These are phyloP conservation scores for Cacoxenus indagator DNA, from an alignment of 2,888 invertebrate genomes.

Conservation along the genomic window DNA sequence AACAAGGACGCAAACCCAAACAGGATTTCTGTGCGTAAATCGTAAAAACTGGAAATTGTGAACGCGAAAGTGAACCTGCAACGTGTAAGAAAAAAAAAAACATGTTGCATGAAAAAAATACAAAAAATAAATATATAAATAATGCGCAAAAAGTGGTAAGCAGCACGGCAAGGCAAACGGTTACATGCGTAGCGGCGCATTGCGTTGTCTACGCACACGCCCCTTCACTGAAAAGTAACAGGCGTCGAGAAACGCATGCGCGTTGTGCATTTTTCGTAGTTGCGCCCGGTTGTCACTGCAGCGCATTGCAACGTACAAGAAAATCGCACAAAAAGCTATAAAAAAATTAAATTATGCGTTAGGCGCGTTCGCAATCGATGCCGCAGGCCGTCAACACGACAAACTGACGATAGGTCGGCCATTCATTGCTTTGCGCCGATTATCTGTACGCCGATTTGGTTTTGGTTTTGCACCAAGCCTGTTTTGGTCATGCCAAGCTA, in stretches of 20 bases:
- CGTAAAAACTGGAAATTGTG: conserved; percentile 95
- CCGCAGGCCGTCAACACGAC: conserved; percentile 23
- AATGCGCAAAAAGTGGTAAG: conserved; percentile 15
- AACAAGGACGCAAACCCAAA: conserved; percentile 89
- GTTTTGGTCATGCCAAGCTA: conserved; percentile 40
- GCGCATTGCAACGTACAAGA: conserved; percentile 35
- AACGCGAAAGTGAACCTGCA: conserved; percentile 89
- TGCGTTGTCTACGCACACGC: conserved; percentile 55
- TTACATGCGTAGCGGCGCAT: conserved; percentile 44
- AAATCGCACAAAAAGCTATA: conserved; percentile 24
- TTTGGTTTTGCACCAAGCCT: no score
- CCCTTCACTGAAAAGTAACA: conserved; percentile 61
- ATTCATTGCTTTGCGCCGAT: conserved; percentile 20
- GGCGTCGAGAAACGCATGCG: conserved; percentile 59
- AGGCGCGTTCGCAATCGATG: conserved; percentile 30
- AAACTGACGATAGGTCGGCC: conserved; percentile 33
- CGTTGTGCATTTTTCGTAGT: background rate
- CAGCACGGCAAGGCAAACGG: no score
- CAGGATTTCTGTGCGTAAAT: conserved; percentile 97
- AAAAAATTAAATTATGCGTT: conserved; percentile 56
- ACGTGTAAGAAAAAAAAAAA: conserved; percentile 25
- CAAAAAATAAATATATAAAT: conserved; percentile 14
- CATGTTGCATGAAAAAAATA: conserved; percentile 13
- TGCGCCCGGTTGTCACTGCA: conserved; percentile 20
- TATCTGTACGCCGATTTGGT: no score